These are phyloP conservation scores for Syngnathoides biaculeatus DNA, from an alignment of 2,113 vertebrate genomes.

Conservation along the genomic window DNA sequence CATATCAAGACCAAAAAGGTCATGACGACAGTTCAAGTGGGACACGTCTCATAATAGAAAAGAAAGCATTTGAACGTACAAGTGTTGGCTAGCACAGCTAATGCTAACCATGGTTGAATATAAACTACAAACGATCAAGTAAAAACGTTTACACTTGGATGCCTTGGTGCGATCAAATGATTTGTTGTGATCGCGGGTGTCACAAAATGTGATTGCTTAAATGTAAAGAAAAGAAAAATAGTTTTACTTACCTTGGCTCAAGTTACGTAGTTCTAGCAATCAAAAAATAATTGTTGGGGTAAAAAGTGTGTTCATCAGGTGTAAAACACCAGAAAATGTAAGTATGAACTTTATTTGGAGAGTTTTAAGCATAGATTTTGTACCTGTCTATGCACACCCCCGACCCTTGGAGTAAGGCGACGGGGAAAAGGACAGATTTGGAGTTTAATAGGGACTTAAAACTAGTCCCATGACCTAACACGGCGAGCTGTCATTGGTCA, in stretches of 20 bases:
- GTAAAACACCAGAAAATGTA: slow-evolving; percentile 41
- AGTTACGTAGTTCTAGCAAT: slow-evolving; percentile 25
- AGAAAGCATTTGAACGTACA: not conserved
- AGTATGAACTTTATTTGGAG: slow-evolving; percentile 58
- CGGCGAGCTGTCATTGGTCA: slow-evolving; percentile 49
- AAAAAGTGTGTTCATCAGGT: slow-evolving; percentile 16
- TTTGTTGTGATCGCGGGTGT: not conserved
- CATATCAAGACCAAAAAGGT: not conserved
- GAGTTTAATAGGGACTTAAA: slow-evolving; percentile 44
- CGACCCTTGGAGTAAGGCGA: slow-evolving; percentile 74
- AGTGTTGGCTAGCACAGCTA: slow-evolving; percentile 28
- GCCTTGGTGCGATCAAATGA: not conserved
- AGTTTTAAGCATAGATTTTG: slow-evolving; percentile 68
- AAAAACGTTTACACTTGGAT: not conserved
- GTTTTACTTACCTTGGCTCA: slow-evolving; percentile 48
- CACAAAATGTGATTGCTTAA: not conserved
- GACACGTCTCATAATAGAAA: not conserved
- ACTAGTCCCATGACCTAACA: slow-evolving; percentile 38
- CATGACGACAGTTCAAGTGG: not conserved
- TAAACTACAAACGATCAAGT: not conserved
- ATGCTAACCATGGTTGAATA: slow-evolving; percentile 1
- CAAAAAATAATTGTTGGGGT: slow-evolving; percentile 6
- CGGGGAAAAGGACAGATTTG: slow-evolving; percentile 23
- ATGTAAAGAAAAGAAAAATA: not conserved
- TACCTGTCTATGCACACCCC: slow-evolving; percentile 72